Conservation (phyloP, 64 coral and sea anemone genomes). For the Hydrozoanthus tunicans region DNA sequence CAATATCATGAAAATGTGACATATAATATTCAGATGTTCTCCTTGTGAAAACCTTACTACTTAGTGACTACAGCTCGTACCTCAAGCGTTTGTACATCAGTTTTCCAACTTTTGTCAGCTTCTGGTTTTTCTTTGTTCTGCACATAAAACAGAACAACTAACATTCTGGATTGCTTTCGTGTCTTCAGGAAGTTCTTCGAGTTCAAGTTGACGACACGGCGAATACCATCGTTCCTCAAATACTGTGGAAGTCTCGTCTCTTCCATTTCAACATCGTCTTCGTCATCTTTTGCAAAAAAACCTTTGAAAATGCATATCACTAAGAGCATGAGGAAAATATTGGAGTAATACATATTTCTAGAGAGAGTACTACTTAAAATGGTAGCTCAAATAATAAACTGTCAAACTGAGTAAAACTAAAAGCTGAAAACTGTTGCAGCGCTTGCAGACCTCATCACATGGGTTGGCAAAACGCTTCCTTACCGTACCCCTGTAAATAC, state of each 20-base stretch:
- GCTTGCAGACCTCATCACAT: neutral
- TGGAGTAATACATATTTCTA: conserved; percentile 16
- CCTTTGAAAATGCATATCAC: conserved; percentile 30
- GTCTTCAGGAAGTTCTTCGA: conserved; percentile 75
- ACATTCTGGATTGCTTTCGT: conserved; percentile 72
- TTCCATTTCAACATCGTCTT: conserved; percentile 66
- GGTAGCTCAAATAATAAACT: no score
- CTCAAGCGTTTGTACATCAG: conserved; percentile 89
- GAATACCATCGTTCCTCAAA: conserved; percentile 84
- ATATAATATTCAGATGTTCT: no score
- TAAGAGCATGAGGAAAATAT: neutral
- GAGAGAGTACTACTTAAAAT: neutral
- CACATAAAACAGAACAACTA: conserved; percentile 86
- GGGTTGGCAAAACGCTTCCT: neutral
- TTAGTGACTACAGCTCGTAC: conserved; percentile 4
- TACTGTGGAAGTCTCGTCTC: conserved; percentile 74
- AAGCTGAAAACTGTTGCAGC: neutral
- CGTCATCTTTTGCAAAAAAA: conserved; percentile 47
- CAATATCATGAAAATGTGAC: no score
- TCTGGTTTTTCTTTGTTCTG: conserved; percentile 68
- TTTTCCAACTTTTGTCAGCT: conserved; percentile 77
- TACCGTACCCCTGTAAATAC: neutral
- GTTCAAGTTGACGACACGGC: conserved; percentile 69
- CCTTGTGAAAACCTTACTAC: no score
- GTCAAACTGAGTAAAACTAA: neutral